phyloP scores from a whole-genome alignment of 1,140 invertebrate species.

The Meloidogyne hapla region DNA sequence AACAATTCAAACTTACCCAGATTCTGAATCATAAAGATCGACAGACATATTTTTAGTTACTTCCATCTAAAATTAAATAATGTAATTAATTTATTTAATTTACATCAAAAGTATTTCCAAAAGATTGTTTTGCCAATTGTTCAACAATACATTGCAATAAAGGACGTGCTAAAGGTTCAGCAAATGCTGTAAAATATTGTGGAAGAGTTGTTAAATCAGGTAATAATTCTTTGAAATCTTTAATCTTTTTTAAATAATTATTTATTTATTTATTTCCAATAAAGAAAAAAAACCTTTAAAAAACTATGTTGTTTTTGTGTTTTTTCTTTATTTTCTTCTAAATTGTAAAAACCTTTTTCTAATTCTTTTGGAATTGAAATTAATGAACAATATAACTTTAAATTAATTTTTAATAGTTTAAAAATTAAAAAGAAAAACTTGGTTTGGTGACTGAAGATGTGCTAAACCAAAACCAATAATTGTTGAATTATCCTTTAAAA shows the following conservation, averaged over 20 bases:
- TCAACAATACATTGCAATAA: constrained; percentile 44
- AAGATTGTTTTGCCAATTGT: neutral
- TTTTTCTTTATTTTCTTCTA: constrained; percentile 16
- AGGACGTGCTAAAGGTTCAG: constrained; percentile 41
- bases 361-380: constrained; percentile 32
- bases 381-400: constrained; percentile 29
- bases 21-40: constrained; percentile 43
- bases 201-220: constrained; percentile 44
- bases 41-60: constrained; percentile 44
- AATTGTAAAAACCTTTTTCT: constrained; percentile 37
- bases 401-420: neutral
- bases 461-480: constrained; percentile 43
- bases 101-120: constrained; percentile 3
- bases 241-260: constrained; percentile 34
- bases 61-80: constrained; percentile 24
- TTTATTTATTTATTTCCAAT: neutral
- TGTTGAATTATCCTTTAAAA: neutral
- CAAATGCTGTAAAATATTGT: constrained; percentile 53
- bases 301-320: constrained; percentile 28
- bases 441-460: constrained; percentile 34
- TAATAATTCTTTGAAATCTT: constrained; percentile 18
- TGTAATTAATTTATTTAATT: neutral
- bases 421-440: constrained; percentile 20
- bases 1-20: constrained; percentile 31
- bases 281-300: constrained; percentile 6